A percentile compares a stretch with the other conserved stretches of the same genome.
phyloP scores from a whole-genome alignment of 2,888 invertebrate genomes.

The Cephus sareptanus region DNA sequence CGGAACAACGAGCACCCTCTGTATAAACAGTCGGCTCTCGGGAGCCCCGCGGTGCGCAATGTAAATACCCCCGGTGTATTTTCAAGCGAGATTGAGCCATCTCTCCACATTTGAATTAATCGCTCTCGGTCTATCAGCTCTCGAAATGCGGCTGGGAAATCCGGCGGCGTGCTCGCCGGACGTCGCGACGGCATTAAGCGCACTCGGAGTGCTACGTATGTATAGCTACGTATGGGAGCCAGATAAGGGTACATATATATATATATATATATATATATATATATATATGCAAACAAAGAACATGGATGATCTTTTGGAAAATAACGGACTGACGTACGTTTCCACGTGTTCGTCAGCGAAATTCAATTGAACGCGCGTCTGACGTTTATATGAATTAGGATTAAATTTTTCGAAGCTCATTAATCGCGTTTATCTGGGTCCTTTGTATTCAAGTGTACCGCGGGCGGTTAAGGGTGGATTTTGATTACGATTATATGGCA shows the following conservation, averaged over 20 bases:
- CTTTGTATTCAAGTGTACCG: not conserved
- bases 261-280: too few species aligned
- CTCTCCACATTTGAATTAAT: constrained; percentile 32
- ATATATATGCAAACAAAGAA: not conserved
- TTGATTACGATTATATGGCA: not conserved
- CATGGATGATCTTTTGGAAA: not conserved
- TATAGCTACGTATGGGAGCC: not conserved
- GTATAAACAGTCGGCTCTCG: not conserved
- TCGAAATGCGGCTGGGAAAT: not conserved
- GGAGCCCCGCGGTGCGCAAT: constrained; percentile 16
- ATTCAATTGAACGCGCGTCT: not conserved
- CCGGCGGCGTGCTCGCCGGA: constrained; percentile 8
- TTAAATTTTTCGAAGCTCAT: not conserved
- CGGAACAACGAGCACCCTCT: constrained; percentile 1
- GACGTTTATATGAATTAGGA: too few species aligned
- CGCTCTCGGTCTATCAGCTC: constrained; percentile 10
- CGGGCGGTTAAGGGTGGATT: not conserved
- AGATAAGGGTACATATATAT: not conserved
- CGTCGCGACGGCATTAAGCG: constrained; percentile 1
- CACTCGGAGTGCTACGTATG: not conserved
- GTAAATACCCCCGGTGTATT: constrained; percentile 29
- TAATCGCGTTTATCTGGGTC: not conserved
- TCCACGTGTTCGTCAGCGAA: not conserved
- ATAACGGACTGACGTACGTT: not conserved
- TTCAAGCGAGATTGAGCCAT: constrained; percentile 21